Evolutionary conservation across 2,888 invertebrate genomes (phyloP).

Genomic region (Oscheius sp.): DNA sequence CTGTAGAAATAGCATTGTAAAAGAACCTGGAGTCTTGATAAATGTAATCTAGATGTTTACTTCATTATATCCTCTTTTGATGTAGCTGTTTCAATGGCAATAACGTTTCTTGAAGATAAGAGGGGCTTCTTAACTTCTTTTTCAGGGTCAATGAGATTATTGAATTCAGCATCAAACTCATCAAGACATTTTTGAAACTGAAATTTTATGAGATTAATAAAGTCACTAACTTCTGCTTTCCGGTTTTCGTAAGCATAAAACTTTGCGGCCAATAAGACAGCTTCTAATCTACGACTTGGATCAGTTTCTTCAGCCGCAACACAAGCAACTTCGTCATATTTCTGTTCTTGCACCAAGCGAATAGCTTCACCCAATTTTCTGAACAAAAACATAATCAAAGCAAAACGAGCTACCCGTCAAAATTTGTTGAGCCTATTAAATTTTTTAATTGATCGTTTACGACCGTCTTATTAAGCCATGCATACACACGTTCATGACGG

Average conservation of each 20-base stretch:
- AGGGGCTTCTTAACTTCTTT: constrained; percentile 9
- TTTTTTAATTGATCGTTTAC: constrained; percentile 21
- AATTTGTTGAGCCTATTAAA: background rate
- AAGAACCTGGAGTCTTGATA: constrained; percentile 9
- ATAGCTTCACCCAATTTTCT: constrained; percentile 27
- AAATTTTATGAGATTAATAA: background rate
- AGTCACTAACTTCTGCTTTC: background rate
- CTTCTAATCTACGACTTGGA: constrained; percentile 1
- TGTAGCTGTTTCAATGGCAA: constrained; percentile 24
- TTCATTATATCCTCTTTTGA: constrained; percentile 20
- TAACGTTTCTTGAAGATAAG: constrained; percentile 6
- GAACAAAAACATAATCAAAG: constrained; percentile 2
- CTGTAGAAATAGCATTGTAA: constrained; percentile 24
- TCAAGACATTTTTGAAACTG: background rate
- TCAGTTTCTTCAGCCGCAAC: constrained; percentile 7
- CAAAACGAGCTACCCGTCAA: background rate
- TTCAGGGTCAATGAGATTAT: constrained; percentile 18
- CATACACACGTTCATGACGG: constrained; percentile 33
- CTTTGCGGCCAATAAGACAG: constrained; percentile 26
- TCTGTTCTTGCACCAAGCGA: constrained; percentile 5
- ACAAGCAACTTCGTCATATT: constrained; percentile 25
- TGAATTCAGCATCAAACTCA: constrained; percentile 15
- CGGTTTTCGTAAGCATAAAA: constrained; percentile 29
- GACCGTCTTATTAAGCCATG: constrained; percentile 34
- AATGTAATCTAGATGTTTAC: constrained; percentile 1